Evolutionary conservation across 2,888 invertebrate species (phyloP).

Genomic region (Chromoteleia sp.): DNA sequence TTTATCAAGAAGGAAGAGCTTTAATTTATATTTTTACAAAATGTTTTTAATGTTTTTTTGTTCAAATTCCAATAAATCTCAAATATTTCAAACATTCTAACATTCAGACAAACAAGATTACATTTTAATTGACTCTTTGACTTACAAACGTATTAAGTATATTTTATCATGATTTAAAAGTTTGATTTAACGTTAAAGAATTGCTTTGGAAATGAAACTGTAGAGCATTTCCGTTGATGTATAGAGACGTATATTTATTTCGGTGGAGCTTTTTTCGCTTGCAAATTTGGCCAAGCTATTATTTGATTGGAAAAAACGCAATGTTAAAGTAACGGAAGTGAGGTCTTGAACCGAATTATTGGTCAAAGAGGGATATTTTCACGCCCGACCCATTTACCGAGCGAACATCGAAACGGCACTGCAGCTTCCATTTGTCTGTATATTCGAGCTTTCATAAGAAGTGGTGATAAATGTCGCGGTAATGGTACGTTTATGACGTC

Average conservation of each 20-base stretch:
- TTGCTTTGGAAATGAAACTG: background rate
- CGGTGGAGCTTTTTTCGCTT: background rate
- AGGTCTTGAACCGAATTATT: constrained; percentile 48
- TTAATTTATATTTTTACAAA: too few relatives aligned
- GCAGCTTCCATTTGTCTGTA: constrained; percentile 69
- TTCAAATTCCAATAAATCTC: too few relatives aligned
- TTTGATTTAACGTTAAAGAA: background rate
- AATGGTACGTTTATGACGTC: constrained; percentile 70
- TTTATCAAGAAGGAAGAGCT: too few relatives aligned
- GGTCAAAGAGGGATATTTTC: constrained; percentile 57
- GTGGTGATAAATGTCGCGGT: constrained; percentile 70
- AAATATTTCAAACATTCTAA: too few relatives aligned
- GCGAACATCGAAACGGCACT: constrained; percentile 56
- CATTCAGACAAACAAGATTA: too few relatives aligned
- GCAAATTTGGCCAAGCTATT: constrained; percentile 25
- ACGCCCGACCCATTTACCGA: constrained; percentile 57
- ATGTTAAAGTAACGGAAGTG: constrained; percentile 44
- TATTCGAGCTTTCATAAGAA: constrained; percentile 69
- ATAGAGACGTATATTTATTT: background rate
- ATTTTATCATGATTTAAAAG: background rate
- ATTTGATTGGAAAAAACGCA: constrained; percentile 29
- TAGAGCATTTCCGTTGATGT: background rate
- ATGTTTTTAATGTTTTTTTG: too few relatives aligned
- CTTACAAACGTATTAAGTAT: too few relatives aligned
- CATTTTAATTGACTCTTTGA: too few relatives aligned